Evolutionary conservation across 2,888 invertebrate genomes (phyloP), one percentile per base, ranked within the genome.

Genomic region (Platycheirus albimanus): DNA sequence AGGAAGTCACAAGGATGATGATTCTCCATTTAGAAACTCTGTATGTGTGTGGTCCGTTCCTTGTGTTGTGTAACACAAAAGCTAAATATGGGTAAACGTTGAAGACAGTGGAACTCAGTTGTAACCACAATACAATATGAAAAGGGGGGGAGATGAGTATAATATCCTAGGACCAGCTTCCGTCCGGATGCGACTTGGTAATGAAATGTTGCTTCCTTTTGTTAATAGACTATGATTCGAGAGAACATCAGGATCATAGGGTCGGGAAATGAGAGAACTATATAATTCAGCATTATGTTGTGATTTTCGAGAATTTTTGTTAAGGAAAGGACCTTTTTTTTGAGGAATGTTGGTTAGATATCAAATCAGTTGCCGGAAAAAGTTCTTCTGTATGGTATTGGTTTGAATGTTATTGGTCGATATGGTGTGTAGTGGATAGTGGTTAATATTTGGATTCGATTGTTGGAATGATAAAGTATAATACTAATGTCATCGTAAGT

Each of bases 1-100:
- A 83, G 83, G 86, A 86, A 83, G 83, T 76, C 85, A 81, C 70
- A 67, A 78, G 70, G 70, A 83, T 78, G 72, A 71, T 81, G 85
- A 79, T 69, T 84, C 76, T 80, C 81, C 83, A 78, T 83, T 83
- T 69, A 83, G 76, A 45, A 19, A 15, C 49, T 36, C 38, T 52
- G 49, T 49, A 36, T 19, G 36, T 61, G 58, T 69, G 69, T 64
- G 45, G 45, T 63, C 24, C 30, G 24, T 67, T 47, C 66, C 76
- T 78, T 72, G 52, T 78, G 72, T 74, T 78, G 72, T 78, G 72
- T 72, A 74, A 72, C 52, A 78, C 69, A 78, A 78, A 83, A 54
- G 38, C 41, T 19, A 67, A 78, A 77, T 83, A 69, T 78, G 72
- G 69, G 78, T 41, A 74, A 78, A 36, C 56, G 72, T 77, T 78